Evolutionary conservation across 2,113 vertebrate genomes (phyloP), one percentile per base, ranked within the genome.

Genomic region (Redunca redunca): DNA sequence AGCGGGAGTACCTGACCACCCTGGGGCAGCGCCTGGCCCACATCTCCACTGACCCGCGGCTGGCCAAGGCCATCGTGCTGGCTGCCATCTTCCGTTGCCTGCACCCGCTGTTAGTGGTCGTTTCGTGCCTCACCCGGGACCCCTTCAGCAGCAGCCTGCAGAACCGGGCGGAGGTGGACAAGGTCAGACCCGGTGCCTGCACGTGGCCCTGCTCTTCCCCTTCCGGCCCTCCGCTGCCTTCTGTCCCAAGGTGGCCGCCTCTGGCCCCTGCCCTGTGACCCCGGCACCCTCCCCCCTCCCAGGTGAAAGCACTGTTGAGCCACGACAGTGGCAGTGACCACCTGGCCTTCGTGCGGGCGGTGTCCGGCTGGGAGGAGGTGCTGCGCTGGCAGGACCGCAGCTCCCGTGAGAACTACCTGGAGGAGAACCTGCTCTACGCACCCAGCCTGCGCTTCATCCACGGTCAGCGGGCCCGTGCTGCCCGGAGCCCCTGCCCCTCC

Each of bases 91-190:
- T 99, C 98, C 99, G 99, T 25, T 99, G 99, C 96, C 98, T 99
- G 4, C 99, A 99, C 95, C 99, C 99, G 0, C 98, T 99, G 98
- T 98, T 99, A 62, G 99, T 99, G 40, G 99, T 99, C 0, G 99
- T 99, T 1, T 99, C 99, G 92, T 99, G 99, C 96, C 99, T 99
- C 97, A 99, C 99, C n/a, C 99, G 99, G 87, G 99, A 99, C 97
- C 99, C 99, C 2, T 99, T 99, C 98, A 98, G 99, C 98, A 99
- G 99, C 99, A 99, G 99, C 98, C 97, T 99, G 96, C 99, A 99
- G 98, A 99, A 99, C 98, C 99, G 99, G 0, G 98, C 99, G 0
- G 98, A 99, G 74, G 99, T 99, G 95, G 98, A 96, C 88, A 99
- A 99, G 99, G 99, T 99, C 95, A 98, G 99, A 28, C 6, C 8